Evolutionary conservation across 2,113 vertebrate species (phyloP).

Genomic region (Phalacrocorax pelagicus): DNA sequence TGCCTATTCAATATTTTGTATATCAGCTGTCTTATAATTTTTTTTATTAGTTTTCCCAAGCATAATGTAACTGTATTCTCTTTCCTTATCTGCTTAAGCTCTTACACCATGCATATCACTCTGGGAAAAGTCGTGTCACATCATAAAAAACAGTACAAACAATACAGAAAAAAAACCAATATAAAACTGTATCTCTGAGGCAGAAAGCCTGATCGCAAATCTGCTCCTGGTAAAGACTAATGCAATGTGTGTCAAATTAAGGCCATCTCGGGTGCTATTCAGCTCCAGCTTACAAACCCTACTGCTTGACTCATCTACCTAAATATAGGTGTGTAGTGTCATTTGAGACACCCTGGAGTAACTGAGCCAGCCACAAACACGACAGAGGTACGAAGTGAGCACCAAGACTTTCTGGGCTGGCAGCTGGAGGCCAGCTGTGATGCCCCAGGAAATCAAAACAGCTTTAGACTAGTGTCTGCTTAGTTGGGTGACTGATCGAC

Average conservation of each 20-base stretch:
- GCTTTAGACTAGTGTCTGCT: not conserved
- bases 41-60: not conserved
- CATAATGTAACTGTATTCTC: not conserved
- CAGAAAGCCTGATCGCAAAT: not conserved
- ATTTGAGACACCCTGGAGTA: not conserved
- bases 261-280: not conserved
- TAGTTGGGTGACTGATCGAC: not conserved
- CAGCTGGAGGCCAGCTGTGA: not conserved
- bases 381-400: not conserved
- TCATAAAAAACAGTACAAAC: not conserved
- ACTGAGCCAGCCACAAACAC: not conserved
- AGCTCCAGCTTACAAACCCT: not conserved
- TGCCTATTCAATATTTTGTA: not conserved
- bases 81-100: not conserved
- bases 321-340: accelerated
- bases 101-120: not conserved
- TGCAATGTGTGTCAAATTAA: not conserved
- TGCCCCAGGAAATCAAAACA: not conserved
- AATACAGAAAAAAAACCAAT: not conserved
- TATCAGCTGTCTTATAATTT: not conserved
- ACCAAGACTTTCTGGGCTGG: not conserved
- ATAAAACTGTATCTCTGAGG: not conserved
- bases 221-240: not conserved
- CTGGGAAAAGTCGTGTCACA: not conserved
- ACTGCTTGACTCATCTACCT: not conserved